These are phyloP conservation scores for Apteryx owenii DNA, from an alignment of 2,113 vertebrate species.

Conservation along the genomic window DNA sequence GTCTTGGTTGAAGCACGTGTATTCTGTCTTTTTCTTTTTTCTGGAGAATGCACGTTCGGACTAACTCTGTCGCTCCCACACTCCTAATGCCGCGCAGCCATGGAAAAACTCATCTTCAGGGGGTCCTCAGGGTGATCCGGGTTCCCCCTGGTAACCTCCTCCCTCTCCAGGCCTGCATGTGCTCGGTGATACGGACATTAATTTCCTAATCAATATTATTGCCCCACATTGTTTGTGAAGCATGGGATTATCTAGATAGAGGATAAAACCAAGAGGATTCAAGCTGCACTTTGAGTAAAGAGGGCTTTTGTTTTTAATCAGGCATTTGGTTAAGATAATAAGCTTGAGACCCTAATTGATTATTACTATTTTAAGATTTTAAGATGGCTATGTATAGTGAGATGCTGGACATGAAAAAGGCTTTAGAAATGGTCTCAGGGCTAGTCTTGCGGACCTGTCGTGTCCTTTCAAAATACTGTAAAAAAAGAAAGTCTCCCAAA, in stretches of 20 bases:
- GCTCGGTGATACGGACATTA: slow-evolving; percentile 23
- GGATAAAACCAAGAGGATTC: slow-evolving; percentile 68
- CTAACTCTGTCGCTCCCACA: not conserved
- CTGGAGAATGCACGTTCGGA: slow-evolving; percentile 3
- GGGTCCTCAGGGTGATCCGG: not conserved
- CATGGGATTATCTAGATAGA: slow-evolving; percentile 63
- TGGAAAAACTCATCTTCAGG: slow-evolving; percentile 14
- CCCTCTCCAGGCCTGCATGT: slow-evolving; percentile 20
- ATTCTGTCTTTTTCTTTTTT: not conserved
- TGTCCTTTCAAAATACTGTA: not conserved
- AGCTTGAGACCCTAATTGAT: slow-evolving; percentile 73
- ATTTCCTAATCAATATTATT: slow-evolving; percentile 61
- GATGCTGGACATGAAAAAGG: slow-evolving; percentile 17
- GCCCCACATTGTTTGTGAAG: slow-evolving; percentile 64
- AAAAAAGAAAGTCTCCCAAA: not conserved
- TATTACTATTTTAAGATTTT: slow-evolving; percentile 74
- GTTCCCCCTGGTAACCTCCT: slow-evolving; percentile 31
- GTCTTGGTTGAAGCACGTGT: not conserved
- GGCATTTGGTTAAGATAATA: slow-evolving; percentile 74
- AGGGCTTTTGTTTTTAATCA: slow-evolving; percentile 72
- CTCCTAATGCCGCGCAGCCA: not conserved
- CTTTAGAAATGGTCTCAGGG: slow-evolving; percentile 32
- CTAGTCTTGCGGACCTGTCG: not conserved
- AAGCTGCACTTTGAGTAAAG: slow-evolving; percentile 63
- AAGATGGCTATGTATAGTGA: slow-evolving; percentile 61